Evolutionary conservation across 2,888 invertebrate species (phyloP), one percentile per base, ranked within the genome.

Genomic region (Noctua comes): DNA sequence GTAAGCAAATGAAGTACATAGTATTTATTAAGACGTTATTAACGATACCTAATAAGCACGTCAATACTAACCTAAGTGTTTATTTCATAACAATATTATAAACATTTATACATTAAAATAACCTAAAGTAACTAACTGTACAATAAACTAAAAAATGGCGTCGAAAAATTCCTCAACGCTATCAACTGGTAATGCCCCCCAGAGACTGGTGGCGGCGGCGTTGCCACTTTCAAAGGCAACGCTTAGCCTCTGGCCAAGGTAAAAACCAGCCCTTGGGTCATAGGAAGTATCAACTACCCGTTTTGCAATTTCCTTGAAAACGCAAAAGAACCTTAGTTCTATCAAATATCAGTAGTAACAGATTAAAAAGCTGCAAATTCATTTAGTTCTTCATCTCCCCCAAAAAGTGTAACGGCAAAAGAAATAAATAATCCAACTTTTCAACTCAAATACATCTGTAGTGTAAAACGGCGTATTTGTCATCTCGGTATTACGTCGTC

Each of bases 391-490:
- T 57, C 27, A 31, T 27, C 10, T 27, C 16, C 10, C 48, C 11
- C 1, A 46, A 62, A 70, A 68, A 65, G 1, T 51, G 5, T 31
- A 48, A 59, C 31, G 51, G 36, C 13, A 72, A 57, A 69, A 66
- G 16, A 74, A 59, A 69, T 43, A 74, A 73, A 73, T 57, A 65
- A 51, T 74, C 27, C 64, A 77, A 76, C 83, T 73, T 83, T 86
- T 86, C 76, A 84, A 68, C 66, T 80, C 70, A 83, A 87, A 85
- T 86, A 85, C 83, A 84, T 87, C 71, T 84, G 68, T 87, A 87
- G 86, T 83, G 76, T 83, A 80, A 89, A 89, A 87, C 82, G 83
- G 73, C 77, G 79, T 79, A 90, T 89, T 89, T 88, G 88, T 88
- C 85, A 83, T 90, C 85, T 77, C 83, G 80, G 83, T 85, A 79